Base-by-base conservation (phyloP, 2,888 invertebrate genomes). In the Andrena marginata region DNA sequence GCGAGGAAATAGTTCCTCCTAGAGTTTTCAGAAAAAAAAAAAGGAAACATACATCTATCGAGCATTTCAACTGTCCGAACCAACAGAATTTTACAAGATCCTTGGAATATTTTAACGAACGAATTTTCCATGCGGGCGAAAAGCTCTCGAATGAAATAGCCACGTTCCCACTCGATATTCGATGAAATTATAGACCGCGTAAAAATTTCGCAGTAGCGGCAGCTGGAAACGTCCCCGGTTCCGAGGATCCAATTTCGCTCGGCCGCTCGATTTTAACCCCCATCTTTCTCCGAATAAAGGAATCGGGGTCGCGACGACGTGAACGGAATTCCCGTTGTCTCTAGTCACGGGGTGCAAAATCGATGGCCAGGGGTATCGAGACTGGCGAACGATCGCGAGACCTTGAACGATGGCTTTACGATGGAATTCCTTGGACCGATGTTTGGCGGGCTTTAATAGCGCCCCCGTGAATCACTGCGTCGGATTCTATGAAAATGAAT, bases 301-400 rank as follows among this genome's bases (percentile, higher is more conserved):
- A 86, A 77, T 71, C 83, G 77, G 77, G 83, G 80, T 85, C 80
- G 83, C 63, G 70, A 64, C 60, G 71, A 78, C 73, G 76, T 62
- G 68, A 64, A 63, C 56, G 29, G 71, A 80, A 83, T 80, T 51
- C 35, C 62, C 63, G 49, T 51, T 70, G 79, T 70, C 42, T 77
- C 42, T 8, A 10, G 64, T 16, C 64, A 54, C 72, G 49, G 64
- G 13, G 31, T n/a, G 10, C 42, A 64, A 26, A 60, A 70, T 77
- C 64, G 76, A 79, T 65, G 68, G 56, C 56, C 56, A 23, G 35
- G 59, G 64, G 26, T 69, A 70, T 79, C 60, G 79, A 16, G 42
- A 79, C 63, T 79, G 77, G 49, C 49, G 35, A 77, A 77, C 69
- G 64, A 79, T 79, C 64, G 23, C n/a, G 31, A 8, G 64, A 70